Conservation (phyloP, 2,888 invertebrate genomes). For the Tanaodytes sp. region DNA sequence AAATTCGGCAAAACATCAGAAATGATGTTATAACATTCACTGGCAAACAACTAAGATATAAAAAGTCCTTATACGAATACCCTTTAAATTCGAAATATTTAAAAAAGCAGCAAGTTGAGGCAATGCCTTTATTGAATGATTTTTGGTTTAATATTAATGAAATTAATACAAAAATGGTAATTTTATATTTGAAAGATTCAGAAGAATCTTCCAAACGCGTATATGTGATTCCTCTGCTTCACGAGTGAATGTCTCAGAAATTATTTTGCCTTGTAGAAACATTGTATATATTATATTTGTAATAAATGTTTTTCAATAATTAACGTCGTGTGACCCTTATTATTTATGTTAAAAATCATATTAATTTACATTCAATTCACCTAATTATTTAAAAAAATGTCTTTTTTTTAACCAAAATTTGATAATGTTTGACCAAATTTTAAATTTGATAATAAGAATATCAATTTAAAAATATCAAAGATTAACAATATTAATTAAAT, state of each 20-base stretch:
- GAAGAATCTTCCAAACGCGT: not conserved
- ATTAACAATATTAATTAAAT: too few relatives aligned
- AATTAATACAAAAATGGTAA: not conserved
- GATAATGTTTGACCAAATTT: too few relatives aligned
- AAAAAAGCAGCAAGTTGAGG: not conserved
- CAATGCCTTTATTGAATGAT: not conserved
- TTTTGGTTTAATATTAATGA: not conserved
- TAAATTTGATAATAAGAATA: too few relatives aligned
- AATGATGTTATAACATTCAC: not conserved
- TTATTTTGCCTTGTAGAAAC: not conserved
- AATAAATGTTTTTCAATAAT: too few relatives aligned
- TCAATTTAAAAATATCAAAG: too few relatives aligned
- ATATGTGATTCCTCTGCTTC: not conserved
- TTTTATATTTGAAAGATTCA: not conserved
- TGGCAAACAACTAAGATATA: constrained; percentile 1
- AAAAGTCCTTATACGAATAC: not conserved
- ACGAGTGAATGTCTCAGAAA: not conserved
- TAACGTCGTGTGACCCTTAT: too few relatives aligned
- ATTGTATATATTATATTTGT: too few relatives aligned
- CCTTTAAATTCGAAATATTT: not conserved
- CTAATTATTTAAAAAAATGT: too few relatives aligned
- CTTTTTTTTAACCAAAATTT: too few relatives aligned
- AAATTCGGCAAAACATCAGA: not conserved
- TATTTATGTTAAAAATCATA: too few relatives aligned
- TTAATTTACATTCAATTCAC: too few relatives aligned